phyloP scores from a whole-genome alignment of 37 sponge, comb jelly and placozoan species.

The Ianthella basta region DNA sequence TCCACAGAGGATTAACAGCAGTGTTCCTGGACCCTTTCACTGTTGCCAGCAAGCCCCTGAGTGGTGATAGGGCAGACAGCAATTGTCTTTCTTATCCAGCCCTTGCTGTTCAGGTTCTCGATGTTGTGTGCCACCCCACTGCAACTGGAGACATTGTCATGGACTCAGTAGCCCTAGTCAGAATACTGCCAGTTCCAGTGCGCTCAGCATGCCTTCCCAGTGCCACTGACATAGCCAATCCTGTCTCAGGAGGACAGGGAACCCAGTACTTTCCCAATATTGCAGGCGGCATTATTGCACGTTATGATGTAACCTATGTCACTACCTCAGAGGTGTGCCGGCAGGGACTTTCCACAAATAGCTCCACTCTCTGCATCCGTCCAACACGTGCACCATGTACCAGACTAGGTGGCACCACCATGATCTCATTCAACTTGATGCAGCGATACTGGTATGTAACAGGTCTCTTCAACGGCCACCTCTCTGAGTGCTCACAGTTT shows the following conservation, averaged over 20 bases:
- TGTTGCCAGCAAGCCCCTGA: background rate
- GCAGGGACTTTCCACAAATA: background rate
- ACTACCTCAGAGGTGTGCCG: background rate
- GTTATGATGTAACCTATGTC: too few species aligned
- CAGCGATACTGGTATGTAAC: background rate
- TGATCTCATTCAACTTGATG: background rate
- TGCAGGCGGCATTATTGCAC: background rate
- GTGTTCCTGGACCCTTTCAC: slow-evolving; percentile 27
- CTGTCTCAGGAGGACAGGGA: background rate
- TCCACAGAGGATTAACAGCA: background rate
- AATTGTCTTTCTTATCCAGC: slow-evolving; percentile 8
- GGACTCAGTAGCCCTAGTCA: slow-evolving; percentile 7
- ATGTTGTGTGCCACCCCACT: slow-evolving; percentile 18
- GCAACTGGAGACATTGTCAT: background rate
- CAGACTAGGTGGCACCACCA: slow-evolving; percentile 10
- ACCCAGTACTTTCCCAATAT: background rate
- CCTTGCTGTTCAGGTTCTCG: background rate
- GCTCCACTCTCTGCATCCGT: background rate
- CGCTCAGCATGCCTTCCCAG: slow-evolving; percentile 1
- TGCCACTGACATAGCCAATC: background rate
- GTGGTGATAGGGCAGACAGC: background rate
- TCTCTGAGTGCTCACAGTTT: background rate
- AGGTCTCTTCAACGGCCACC: slow-evolving; percentile 18
- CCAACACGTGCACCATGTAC: slow-evolving; percentile 11
- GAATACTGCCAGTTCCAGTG: background rate